phyloP scores from a whole-genome alignment of 1,140 invertebrate species.

The Doryteuthis pealeii region DNA sequence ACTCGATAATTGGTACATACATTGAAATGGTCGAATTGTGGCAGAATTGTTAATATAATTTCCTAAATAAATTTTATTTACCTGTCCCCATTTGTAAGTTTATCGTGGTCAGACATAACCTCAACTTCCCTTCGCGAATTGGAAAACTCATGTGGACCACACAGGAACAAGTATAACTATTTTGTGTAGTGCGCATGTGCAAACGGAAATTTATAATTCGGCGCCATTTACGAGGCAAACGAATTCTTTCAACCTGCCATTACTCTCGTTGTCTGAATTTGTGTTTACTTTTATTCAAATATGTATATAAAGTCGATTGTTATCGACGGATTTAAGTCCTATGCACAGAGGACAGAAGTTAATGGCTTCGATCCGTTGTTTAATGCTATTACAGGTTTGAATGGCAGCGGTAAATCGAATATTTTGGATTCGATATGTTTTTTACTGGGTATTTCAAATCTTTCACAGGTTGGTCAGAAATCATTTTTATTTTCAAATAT shows the following conservation, averaged over 20 bases:
- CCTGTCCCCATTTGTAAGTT: too few species aligned
- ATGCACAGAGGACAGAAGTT: slow-evolving; percentile 90
- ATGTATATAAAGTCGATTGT: slow-evolving; percentile 96
- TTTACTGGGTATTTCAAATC: slow-evolving; percentile 92
- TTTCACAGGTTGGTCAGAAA: slow-evolving; percentile 73
- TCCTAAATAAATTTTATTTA: too few species aligned
- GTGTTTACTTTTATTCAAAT: slow-evolving; percentile 16
- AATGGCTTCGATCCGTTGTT: slow-evolving; percentile 92
- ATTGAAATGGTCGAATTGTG: too few species aligned
- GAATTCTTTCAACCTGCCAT: too few species aligned
- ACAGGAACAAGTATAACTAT: not conserved
- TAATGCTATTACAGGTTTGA: slow-evolving; percentile 97
- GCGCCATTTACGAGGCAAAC: slow-evolving; percentile 16
- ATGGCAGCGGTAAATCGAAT: slow-evolving; percentile 98
- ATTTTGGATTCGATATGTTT: slow-evolving; percentile 98
- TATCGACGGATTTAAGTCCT: slow-evolving; percentile 98
- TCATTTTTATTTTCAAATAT: not conserved
- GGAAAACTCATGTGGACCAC: too few species aligned
- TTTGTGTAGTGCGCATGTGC: not conserved
- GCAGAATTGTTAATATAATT: too few species aligned
- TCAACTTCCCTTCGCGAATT: too few species aligned
- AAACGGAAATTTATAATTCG: not conserved
- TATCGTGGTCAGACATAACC: too few species aligned
- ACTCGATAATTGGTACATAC: too few species aligned
- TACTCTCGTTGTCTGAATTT: too few species aligned